Evolutionary conservation across 2,113 vertebrate species (phyloP).

Genomic region (Tamias sibiricus): DNA sequence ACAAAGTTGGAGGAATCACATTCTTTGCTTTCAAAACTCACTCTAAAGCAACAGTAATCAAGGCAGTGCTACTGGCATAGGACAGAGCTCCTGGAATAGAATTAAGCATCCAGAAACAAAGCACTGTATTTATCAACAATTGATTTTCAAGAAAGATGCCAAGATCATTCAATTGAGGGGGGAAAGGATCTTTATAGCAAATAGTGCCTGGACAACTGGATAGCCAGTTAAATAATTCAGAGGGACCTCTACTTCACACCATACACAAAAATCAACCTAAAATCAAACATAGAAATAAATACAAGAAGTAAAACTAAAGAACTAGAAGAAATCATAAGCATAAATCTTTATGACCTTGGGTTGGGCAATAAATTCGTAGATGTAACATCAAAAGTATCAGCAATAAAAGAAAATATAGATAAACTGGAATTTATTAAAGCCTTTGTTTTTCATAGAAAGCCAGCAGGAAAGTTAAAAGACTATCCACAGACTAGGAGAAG

Average conservation of each 20-base stretch:
- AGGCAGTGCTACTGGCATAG: neutral
- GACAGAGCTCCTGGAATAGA: neutral
- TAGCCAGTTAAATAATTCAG: neutral
- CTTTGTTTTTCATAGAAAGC: neutral
- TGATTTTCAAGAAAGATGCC: slow-evolving; percentile 3
- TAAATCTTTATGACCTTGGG: slow-evolving; percentile 3
- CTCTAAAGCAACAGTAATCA: slow-evolving; percentile 6
- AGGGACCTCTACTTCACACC: neutral
- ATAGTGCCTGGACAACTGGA: neutral
- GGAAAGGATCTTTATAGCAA: slow-evolving; percentile 14
- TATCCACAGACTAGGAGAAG: neutral
- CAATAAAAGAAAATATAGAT: neutral
- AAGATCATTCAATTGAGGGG: neutral
- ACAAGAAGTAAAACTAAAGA: neutral
- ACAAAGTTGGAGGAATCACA: neutral
- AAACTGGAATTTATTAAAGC: neutral
- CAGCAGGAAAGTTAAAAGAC: neutral
- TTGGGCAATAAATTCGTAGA: slow-evolving; percentile 3
- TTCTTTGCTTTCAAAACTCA: slow-evolving; percentile 16
- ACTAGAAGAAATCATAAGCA: slow-evolving; percentile 17
- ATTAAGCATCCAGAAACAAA: neutral
- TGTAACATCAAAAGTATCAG: neutral
- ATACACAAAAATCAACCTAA: slow-evolving; percentile 25
- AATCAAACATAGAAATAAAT: neutral
- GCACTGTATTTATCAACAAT: neutral